A percentile compares a stretch with the other conserved stretches of the same genome.
Evolutionary conservation across 2,797 vertebrate genomes (phyloP).

Genomic region (Molossus molossus): DNA sequence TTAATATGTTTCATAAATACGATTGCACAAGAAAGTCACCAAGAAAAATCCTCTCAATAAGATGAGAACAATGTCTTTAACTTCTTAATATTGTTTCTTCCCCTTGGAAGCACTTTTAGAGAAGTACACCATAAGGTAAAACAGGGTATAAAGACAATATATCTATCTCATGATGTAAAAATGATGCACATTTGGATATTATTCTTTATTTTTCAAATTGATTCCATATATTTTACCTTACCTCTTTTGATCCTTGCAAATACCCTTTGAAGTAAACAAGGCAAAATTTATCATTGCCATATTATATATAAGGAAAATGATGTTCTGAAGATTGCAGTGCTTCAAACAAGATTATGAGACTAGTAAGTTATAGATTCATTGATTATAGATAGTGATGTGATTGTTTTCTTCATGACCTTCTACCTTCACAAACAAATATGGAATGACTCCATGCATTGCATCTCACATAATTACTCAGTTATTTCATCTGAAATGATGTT

Average conservation of each 20-base stretch:
- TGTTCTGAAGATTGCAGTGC: background rate
- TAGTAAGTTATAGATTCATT: background rate
- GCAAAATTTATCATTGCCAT: background rate
- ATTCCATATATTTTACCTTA: constrained; percentile 5
- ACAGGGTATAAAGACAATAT: background rate
- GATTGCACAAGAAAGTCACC: background rate
- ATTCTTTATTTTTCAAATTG: constrained; percentile 30
- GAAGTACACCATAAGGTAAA: background rate
- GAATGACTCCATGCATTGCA: background rate
- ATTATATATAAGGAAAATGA: constrained; percentile 39
- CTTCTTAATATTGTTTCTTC: background rate
- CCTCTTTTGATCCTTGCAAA: constrained; percentile 22
- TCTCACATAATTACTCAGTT: constrained; percentile 11
- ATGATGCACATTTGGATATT: background rate
- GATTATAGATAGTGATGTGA: background rate
- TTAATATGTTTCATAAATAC: constrained; percentile 57
- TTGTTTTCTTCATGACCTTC: background rate
- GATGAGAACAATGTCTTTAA: background rate
- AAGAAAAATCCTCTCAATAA: constrained; percentile 27
- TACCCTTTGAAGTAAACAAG: background rate
- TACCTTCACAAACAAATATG: background rate
- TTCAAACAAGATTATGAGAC: background rate
- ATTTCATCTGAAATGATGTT: background rate
- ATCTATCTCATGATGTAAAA: background rate
- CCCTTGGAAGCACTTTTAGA: constrained; percentile 23